phyloP scores from a whole-genome alignment of 2,797 vertebrate species.

The Platalea minor region DNA sequence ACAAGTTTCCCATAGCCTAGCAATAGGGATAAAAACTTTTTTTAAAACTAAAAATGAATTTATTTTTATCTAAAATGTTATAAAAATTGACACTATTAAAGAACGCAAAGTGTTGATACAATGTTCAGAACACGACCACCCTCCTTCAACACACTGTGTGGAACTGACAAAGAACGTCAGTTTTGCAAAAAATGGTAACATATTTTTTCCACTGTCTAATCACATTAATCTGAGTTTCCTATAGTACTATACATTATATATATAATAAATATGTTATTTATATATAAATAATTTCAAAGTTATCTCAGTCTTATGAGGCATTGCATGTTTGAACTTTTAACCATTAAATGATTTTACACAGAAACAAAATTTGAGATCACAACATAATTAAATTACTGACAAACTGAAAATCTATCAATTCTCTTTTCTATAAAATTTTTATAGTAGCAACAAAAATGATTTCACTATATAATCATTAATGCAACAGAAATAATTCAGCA shows the following conservation, averaged over 20 bases:
- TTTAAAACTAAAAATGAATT: not conserved
- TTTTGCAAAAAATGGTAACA: not conserved
- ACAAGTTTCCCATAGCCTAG: not conserved
- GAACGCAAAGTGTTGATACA: not conserved
- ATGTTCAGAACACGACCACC: not conserved
- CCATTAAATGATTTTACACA: not conserved
- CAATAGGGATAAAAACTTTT: not conserved
- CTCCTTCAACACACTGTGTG: not conserved
- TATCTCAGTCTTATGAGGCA: not conserved
- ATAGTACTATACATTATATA: not conserved
- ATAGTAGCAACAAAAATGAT: not conserved
- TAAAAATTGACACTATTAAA: not conserved
- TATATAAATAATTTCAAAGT: not conserved
- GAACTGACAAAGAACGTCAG: not conserved
- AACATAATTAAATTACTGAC: not conserved
- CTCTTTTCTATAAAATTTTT: not conserved
- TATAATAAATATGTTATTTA: not conserved
- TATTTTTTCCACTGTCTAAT: not conserved
- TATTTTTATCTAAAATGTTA: not conserved
- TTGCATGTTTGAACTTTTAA: not conserved
- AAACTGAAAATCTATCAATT: conserved; percentile 31
- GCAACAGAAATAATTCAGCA: conserved; percentile 29
- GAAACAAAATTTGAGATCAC: not conserved
- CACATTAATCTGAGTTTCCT: not conserved
- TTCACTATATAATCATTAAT: conserved; percentile 9